Percentiles rank a stretch among this genome's conserved stretches.
Evolutionary conservation across 2,113 vertebrate genomes (phyloP).

Genomic region (Bolborhynchus lineola): DNA sequence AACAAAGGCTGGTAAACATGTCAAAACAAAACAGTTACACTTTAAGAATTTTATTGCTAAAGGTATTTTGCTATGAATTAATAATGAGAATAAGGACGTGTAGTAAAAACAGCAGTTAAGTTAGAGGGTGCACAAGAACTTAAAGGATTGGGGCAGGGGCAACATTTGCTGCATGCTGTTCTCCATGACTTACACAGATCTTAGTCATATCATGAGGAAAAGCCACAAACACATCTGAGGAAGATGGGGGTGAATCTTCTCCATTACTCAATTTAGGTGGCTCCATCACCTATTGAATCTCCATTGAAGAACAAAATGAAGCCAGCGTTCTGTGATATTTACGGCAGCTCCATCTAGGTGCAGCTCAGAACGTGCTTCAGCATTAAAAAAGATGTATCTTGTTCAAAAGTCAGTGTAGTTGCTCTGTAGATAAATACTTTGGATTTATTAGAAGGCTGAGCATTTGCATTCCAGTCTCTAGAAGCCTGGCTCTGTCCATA

Average conservation of each 20-base stretch:
- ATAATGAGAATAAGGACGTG: neutral
- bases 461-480: neutral
- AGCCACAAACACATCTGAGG: neutral
- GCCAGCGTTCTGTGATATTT: neutral
- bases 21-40: neutral
- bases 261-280: neutral
- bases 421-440: neutral
- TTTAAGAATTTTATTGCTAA: conserved; percentile 62
- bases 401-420: neutral
- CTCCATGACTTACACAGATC: neutral
- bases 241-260: neutral
- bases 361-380: neutral
- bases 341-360: neutral
- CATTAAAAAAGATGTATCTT: neutral
- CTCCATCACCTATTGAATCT: neutral
- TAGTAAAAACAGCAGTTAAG: neutral
- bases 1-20: neutral
- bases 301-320: neutral
- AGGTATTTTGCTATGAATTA: conserved; percentile 51
- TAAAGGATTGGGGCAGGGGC: neutral
- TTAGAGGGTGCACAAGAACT: neutral
- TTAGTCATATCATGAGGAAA: neutral
- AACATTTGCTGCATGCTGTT: neutral
- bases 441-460: neutral
- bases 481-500: neutral